Percentiles rank a stretch among this genome's conserved stretches.
Conservation (phyloP, 2,888 invertebrate genomes). For the Gastrophysa polygoni region DNA sequence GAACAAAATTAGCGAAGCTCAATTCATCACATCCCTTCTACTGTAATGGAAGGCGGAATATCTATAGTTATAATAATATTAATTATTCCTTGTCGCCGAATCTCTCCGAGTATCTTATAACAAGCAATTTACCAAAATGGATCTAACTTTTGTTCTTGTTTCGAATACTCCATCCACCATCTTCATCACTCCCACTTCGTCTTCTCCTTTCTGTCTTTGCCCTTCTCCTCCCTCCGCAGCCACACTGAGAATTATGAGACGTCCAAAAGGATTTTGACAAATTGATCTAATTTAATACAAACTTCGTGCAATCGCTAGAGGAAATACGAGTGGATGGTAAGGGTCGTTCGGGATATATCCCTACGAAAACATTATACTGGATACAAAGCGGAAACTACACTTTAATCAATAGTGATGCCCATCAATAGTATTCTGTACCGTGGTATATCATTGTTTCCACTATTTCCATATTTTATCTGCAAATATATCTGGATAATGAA, state of each 20-base stretch:
- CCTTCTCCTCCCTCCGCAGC: slow-evolving; percentile 9
- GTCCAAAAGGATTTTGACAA: slow-evolving; percentile 49
- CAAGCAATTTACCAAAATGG: slow-evolving; percentile 45
- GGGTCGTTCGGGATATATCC: neutral
- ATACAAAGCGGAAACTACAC: too few relatives aligned
- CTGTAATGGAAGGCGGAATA: slow-evolving; percentile 11
- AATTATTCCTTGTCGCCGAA: slow-evolving; percentile 40
- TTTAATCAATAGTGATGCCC: too few relatives aligned
- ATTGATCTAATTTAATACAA: slow-evolving; percentile 50
- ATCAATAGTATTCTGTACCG: too few relatives aligned
- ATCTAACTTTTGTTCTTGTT: slow-evolving; percentile 45
- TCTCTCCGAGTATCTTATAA: slow-evolving; percentile 40
- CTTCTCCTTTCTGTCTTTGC: neutral
- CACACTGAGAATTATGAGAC: slow-evolving; percentile 46
- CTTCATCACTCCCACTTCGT: neutral
- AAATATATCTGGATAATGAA: too few relatives aligned
- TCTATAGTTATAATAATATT: slow-evolving; percentile 30
- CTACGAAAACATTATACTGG: too few relatives aligned
- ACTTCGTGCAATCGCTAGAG: slow-evolving; percentile 42
- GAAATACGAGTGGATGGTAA: slow-evolving; percentile 28
- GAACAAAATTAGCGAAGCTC: neutral
- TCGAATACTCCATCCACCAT: slow-evolving; percentile 12
- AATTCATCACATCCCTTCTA: neutral
- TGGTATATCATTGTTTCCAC: too few relatives aligned
- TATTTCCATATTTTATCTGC: too few relatives aligned